Evolutionary conservation across 2,888 invertebrate species (phyloP), one percentile per base, ranked within the genome.

Genomic region (Siphlonurus alternatus): DNA sequence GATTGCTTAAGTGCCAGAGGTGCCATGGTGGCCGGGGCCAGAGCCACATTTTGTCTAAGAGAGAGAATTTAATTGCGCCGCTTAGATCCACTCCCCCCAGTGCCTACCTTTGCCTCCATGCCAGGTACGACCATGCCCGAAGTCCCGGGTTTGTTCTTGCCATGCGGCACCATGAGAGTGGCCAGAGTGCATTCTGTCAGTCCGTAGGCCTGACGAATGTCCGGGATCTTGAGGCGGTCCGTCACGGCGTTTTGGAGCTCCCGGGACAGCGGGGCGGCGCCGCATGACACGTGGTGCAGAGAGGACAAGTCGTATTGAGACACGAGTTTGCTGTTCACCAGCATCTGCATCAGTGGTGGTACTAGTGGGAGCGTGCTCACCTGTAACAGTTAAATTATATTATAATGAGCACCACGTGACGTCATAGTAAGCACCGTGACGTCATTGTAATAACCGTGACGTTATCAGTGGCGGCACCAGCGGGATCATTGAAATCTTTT

Each of bases 291-390:
- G 61, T 82, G 80, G 70, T 82, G 79, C 2, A 94, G 73, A 10
- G 83, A 84, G 0, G 86, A 83, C 65, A 94, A 76, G 74, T 94
- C 86, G 71, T 87, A 92, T 66, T 86, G 81, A 59, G 82, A 78
- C 2, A 89, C 86, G 61, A 88, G 75, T 0, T 91, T 90, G 73
- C 88, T 84, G 74, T 93, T 92, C 0, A 88, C 86, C 66, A 95
- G 75, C 73, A 93, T 89, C 59, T 92, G 82, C 73, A 91, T 83
- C 38, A 94, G 79, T 1, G 93, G 92, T 1, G 94, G 94, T 7
- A 93, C 93, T 67, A 91, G 78, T 18, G 83, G 82, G 1, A 85
- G 78, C 73, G 82, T 77, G 65, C 83, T 81, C 2, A 88, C 80
- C 81, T 87, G 76, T 64, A 64, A 20, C 24, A 10, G 15, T 38